Percentiles rank a stretch among this genome's conserved stretches.
These are phyloP conservation scores for Paralvinella palmiformis DNA, from an alignment of 1,140 invertebrate genomes.

Conservation along the genomic window DNA sequence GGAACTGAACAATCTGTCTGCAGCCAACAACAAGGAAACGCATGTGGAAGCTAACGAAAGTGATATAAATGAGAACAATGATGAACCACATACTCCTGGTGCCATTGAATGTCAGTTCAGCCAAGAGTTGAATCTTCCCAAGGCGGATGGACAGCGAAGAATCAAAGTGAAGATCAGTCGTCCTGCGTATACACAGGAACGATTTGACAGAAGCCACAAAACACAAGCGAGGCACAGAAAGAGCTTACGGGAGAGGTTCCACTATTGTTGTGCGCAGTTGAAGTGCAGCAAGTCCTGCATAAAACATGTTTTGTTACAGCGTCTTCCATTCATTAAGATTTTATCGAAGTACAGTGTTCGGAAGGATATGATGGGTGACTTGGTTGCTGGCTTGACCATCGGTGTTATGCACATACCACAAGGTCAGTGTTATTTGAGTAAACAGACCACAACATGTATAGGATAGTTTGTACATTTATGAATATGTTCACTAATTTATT, in stretches of 20 bases:
- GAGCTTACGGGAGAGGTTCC: slow-evolving; percentile 20
- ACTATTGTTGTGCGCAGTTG: slow-evolving; percentile 24
- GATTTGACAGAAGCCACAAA: slow-evolving; percentile 45
- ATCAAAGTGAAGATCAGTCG: slow-evolving; percentile 31
- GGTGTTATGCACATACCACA: slow-evolving; percentile 56
- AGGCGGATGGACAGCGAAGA: too few species aligned
- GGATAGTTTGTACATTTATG: too few species aligned
- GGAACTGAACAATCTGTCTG: too few species aligned
- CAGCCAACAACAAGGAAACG: too few species aligned
- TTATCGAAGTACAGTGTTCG: slow-evolving; percentile 43
- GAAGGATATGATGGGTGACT: slow-evolving; percentile 43
- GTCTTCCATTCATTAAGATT: slow-evolving; percentile 42
- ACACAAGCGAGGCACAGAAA: slow-evolving; percentile 18
- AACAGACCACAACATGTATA: too few species aligned
- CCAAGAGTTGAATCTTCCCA: too few species aligned
- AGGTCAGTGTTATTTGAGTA: too few species aligned
- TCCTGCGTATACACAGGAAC: slow-evolving; percentile 41
- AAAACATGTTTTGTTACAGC: slow-evolving; percentile 26
- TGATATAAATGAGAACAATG: too few species aligned
- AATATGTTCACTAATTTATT: too few species aligned
- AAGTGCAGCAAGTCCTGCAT: slow-evolving; percentile 30
- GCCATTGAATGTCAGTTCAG: too few species aligned
- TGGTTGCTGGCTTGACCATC: slow-evolving; percentile 53
- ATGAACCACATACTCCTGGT: too few species aligned
- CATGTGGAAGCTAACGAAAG: too few species aligned